Evolutionary conservation across 2,797 vertebrate species (phyloP).

Genomic region (Phoeniculus purpureus): DNA sequence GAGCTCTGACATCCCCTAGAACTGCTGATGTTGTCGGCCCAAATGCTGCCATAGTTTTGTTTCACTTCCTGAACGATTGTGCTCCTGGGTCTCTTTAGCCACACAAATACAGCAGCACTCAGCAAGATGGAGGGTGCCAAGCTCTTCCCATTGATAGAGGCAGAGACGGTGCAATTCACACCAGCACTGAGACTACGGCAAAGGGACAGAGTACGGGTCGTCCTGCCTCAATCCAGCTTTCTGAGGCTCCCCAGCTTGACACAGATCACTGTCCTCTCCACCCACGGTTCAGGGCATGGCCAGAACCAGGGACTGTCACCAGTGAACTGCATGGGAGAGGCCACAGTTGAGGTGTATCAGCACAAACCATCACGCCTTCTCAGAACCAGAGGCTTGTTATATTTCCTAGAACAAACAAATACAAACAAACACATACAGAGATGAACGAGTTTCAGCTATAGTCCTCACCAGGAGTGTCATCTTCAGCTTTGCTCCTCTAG

Average conservation of each 20-base stretch:
- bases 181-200: not conserved
- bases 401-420: not conserved
- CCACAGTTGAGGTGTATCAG: constrained; percentile 13
- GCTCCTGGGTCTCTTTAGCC: constrained; percentile 65
- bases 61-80: constrained; percentile 42
- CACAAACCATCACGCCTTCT: not conserved
- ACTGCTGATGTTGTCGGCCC: not conserved
- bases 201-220: not conserved
- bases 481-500: not conserved
- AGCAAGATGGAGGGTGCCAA: constrained; percentile 24
- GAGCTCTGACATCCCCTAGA: not conserved
- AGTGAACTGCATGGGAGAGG: not conserved
- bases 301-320: not conserved
- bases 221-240: not conserved
- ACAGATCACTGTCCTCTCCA: not conserved
- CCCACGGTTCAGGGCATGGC: not conserved
- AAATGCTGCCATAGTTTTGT: constrained; percentile 20
- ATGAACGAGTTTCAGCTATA: not conserved
- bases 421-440: too few relatives aligned
- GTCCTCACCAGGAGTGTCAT: not conserved
- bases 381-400: not conserved
- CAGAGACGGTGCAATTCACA: not conserved
- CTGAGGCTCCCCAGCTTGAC: not conserved
- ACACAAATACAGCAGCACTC: constrained; percentile 46
- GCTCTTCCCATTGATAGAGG: constrained; percentile 8